phyloP scores from a whole-genome alignment of 1,140 invertebrate genomes.

The Drosophila neocordata region DNA sequence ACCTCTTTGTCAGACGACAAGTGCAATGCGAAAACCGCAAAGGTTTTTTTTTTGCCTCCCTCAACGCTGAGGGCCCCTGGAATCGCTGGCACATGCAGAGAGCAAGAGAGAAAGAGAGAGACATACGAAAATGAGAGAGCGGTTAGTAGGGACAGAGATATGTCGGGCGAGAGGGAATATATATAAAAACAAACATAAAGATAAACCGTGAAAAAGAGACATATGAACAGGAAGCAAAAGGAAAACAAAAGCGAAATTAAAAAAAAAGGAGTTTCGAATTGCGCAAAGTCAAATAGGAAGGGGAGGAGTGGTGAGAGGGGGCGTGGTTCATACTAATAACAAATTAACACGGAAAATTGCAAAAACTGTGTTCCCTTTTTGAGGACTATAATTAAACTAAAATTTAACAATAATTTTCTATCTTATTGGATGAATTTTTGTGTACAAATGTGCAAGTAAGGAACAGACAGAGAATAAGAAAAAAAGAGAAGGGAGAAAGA shows the following conservation, averaged over 20 bases:
- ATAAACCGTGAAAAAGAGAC: slow-evolving; percentile 79
- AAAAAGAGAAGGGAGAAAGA: slow-evolving; percentile 23
- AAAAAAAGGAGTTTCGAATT: slow-evolving; percentile 39
- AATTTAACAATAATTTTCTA: slow-evolving; percentile 29
- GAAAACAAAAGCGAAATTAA: slow-evolving; percentile 67
- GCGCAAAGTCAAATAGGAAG: slow-evolving; percentile 30
- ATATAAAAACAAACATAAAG: slow-evolving; percentile 77
- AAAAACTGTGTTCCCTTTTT: slow-evolving; percentile 12
- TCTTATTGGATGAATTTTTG: slow-evolving; percentile 75
- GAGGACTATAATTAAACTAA: slow-evolving; percentile 19
- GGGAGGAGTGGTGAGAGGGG: slow-evolving; percentile 16
- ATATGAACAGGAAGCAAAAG: slow-evolving; percentile 29
- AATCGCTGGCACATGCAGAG: slow-evolving; percentile 27
- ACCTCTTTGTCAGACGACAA: slow-evolving; percentile 38
- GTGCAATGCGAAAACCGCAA: slow-evolving; percentile 68
- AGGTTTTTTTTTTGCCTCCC: slow-evolving; percentile 33
- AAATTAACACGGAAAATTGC: slow-evolving; percentile 17
- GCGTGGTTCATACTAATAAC: slow-evolving; percentile 45
- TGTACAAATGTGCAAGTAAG: slow-evolving; percentile 61
- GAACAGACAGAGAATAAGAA: slow-evolving; percentile 40
- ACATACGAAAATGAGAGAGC: slow-evolving; percentile 6
- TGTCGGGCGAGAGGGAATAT: slow-evolving; percentile 4
- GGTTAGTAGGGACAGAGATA: slow-evolving; percentile 1
- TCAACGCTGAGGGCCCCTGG: slow-evolving; percentile 28
- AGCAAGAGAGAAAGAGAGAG: neutral